Percentiles rank a stretch among this genome's conserved stretches.
phyloP scores from a whole-genome alignment of 2,113 vertebrate species.

The Melanotaenia duboulayi region DNA sequence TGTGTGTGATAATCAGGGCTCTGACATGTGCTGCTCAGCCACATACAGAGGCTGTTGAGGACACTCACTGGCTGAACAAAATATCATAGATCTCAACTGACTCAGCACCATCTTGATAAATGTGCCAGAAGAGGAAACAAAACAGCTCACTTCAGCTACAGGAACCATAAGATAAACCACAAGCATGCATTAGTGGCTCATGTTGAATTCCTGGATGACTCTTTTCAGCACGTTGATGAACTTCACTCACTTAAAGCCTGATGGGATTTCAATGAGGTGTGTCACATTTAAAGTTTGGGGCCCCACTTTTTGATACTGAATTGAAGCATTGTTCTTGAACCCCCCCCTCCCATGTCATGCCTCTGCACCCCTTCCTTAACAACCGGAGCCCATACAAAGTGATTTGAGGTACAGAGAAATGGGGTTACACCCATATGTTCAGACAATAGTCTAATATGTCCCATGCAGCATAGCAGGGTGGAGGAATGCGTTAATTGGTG shows the following conservation, averaged over 20 bases:
- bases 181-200: slow-evolving; percentile 16
- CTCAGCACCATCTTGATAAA: slow-evolving; percentile 1
- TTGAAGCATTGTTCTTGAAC: slow-evolving; percentile 50
- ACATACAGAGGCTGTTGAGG: slow-evolving; percentile 3
- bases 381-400: slow-evolving; percentile 15
- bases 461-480: neutral
- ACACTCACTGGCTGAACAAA: slow-evolving; percentile 3
- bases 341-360: slow-evolving; percentile 18
- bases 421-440: slow-evolving; percentile 34
- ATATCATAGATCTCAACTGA: slow-evolving; percentile 12
- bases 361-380: slow-evolving; percentile 25
- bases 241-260: neutral
- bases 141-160: slow-evolving; percentile 16
- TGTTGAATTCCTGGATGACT: slow-evolving; percentile 10
- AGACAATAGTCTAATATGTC: slow-evolving; percentile 28
- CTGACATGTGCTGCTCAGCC: slow-evolving; percentile 35
- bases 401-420: slow-evolving; percentile 17
- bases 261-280: slow-evolving; percentile 68
- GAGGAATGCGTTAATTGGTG: slow-evolving; percentile 70
- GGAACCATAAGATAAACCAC: slow-evolving; percentile 17
- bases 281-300: slow-evolving; percentile 46
- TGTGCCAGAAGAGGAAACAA: slow-evolving; percentile 4
- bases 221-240: slow-evolving; percentile 27
- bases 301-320: slow-evolving; percentile 52
- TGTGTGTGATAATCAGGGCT: slow-evolving; percentile 18